Conservation (phyloP, 2,888 invertebrate species). For the Drosophila bunnanda region DNA sequence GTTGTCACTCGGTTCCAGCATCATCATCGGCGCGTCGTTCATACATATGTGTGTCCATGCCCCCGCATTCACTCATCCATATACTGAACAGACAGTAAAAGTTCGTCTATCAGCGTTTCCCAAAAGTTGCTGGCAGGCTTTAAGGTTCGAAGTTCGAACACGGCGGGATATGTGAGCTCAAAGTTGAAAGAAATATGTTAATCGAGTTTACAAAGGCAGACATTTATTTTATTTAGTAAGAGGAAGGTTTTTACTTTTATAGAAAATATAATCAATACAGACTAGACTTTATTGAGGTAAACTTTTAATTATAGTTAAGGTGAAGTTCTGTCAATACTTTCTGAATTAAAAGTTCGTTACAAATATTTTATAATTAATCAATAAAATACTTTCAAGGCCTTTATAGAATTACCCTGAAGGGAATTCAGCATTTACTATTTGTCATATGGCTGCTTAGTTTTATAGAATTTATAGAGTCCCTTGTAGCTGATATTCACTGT, state of each 20-base stretch:
- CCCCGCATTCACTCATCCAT: slow-evolving; percentile 18
- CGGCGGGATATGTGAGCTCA: neutral
- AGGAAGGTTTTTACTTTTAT: no score
- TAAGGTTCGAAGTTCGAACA: slow-evolving; percentile 7
- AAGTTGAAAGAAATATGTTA: slow-evolving; percentile 28
- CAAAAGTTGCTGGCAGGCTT: slow-evolving; percentile 7
- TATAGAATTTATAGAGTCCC: neutral
- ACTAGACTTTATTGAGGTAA: neutral
- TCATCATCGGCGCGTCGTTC: slow-evolving; percentile 16
- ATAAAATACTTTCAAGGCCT: neutral
- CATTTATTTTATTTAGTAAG: neutral
- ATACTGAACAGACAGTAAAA: slow-evolving; percentile 33
- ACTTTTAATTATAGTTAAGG: neutral
- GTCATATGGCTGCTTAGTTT: neutral
- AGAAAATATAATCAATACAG: no score
- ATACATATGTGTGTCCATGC: slow-evolving; percentile 4
- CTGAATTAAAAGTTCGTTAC: no score
- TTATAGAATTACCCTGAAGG: neutral
- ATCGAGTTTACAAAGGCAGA: slow-evolving; percentile 22
- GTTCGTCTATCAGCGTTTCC: slow-evolving; percentile 23
- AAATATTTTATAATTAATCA: no score
- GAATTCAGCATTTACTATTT: neutral
- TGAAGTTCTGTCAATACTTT: neutral
- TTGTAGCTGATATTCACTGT: slow-evolving; percentile 11
- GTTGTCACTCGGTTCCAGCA: slow-evolving; percentile 22